phyloP scores from a whole-genome alignment of 2,888 invertebrate species.

The Drosophila infuscata region DNA sequence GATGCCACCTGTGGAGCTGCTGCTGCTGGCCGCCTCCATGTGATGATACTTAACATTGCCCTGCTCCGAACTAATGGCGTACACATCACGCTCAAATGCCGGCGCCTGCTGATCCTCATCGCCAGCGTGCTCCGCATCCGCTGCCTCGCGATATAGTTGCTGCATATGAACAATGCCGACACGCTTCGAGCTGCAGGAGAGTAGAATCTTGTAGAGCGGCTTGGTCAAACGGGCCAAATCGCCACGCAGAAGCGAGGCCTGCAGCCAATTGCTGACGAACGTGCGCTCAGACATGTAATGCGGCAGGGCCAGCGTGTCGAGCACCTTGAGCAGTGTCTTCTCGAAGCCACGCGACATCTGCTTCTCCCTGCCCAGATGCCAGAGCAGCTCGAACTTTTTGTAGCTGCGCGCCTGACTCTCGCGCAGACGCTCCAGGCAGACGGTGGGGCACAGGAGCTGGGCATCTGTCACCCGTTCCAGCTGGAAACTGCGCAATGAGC shows the following conservation, averaged over 20 bases:
- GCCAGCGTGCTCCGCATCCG: slow-evolving; percentile 81
- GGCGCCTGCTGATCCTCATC: slow-evolving; percentile 62
- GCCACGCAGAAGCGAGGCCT: slow-evolving; percentile 90
- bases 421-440: slow-evolving; percentile 74
- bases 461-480: slow-evolving; percentile 82
- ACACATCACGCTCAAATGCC: slow-evolving; percentile 87
- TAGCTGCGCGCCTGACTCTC: slow-evolving; percentile 84
- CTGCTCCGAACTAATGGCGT: slow-evolving; percentile 92
- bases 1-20: slow-evolving; percentile 27
- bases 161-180: slow-evolving; percentile 91
- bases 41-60: slow-evolving; percentile 89
- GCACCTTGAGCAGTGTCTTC: slow-evolving; percentile 90
- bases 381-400: slow-evolving; percentile 86
- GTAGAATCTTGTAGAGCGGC: slow-evolving; percentile 90
- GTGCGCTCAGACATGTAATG: slow-evolving; percentile 84
- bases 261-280: slow-evolving; percentile 91
- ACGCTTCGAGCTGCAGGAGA: slow-evolving; percentile 92
- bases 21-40: slow-evolving; percentile 77
- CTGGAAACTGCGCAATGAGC: slow-evolving; percentile 78
- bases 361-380: slow-evolving; percentile 91
- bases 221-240: slow-evolving; percentile 92
- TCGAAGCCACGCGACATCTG: slow-evolving; percentile 85
- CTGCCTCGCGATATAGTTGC: slow-evolving; percentile 86
- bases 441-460: slow-evolving; percentile 82
- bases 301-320: slow-evolving; percentile 83